Conservation (phyloP, 2,797 vertebrate genomes). For the Lepilemur ruficaudatus region DNA sequence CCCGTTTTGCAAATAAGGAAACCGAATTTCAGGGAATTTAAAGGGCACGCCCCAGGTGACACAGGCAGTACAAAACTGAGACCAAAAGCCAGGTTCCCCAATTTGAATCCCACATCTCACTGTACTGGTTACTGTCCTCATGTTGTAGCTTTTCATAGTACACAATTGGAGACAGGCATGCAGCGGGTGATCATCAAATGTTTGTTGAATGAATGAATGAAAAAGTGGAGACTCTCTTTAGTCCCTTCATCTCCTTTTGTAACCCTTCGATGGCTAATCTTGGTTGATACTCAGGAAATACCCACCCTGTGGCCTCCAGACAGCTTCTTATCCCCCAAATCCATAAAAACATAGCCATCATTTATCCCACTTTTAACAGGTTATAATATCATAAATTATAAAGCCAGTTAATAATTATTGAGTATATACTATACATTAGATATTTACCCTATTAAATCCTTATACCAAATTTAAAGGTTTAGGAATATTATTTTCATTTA, state of each 20-base stretch:
- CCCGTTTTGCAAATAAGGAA: constrained; percentile 12
- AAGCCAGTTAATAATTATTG: not conserved
- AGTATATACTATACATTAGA: not conserved
- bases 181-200: not conserved
- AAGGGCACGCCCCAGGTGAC: not conserved
- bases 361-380: not conserved
- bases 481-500: not conserved
- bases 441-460: not conserved
- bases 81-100: not conserved
- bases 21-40: constrained; percentile 20
- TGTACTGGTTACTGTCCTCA: not conserved
- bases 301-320: not conserved
- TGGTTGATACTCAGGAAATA: not conserved
- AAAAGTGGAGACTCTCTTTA: not conserved
- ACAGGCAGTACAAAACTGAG: not conserved
- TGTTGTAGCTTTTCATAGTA: not conserved
- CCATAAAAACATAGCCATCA: not conserved
- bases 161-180: not conserved
- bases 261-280: not conserved
- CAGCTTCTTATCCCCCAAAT: not conserved
- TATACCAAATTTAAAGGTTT: not conserved
- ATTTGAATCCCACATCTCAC: not conserved
- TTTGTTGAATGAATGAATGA: not conserved
- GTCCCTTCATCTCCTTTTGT: not conserved
- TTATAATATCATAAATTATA: not conserved